A percentile compares a stretch with the other conserved stretches of the same genome.
phyloP scores from a whole-genome alignment of 2,888 invertebrate species.

The Drosophila hamatofila region DNA sequence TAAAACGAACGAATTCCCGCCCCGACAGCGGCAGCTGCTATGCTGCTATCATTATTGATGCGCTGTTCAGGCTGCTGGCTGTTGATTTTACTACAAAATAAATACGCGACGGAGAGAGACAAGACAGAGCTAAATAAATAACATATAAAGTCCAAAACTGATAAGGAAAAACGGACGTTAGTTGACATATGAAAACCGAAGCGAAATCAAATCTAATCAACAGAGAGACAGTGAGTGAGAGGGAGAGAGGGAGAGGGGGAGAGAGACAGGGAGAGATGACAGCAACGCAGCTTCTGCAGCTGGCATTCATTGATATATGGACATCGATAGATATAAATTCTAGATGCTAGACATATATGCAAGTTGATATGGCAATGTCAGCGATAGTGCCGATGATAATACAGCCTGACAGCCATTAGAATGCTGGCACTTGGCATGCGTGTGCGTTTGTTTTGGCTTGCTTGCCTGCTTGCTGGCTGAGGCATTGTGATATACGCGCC shows the following conservation, averaged over 20 bases:
- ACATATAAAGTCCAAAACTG: conserved; percentile 73
- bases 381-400: conserved; percentile 59
- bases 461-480: neutral
- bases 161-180: conserved; percentile 62
- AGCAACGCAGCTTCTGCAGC: conserved; percentile 11
- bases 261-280: neutral
- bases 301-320: conserved; percentile 69
- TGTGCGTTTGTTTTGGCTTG: conserved; percentile 48
- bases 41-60: conserved; percentile 40
- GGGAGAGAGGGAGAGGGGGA: conserved; percentile 27
- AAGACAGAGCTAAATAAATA: conserved; percentile 62
- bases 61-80: conserved; percentile 34
- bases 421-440: conserved; percentile 51
- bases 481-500: conserved; percentile 67
- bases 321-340: conserved; percentile 18
- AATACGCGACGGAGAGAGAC: conserved; percentile 51
- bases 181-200: conserved; percentile 45
- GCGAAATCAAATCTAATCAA: conserved; percentile 67
- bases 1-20: conserved; percentile 3
- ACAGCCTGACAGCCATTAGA: conserved; percentile 64
- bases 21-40: conserved; percentile 15
- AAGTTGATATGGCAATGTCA: conserved; percentile 46
- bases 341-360: conserved; percentile 30
- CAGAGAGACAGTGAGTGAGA: conserved; percentile 31
- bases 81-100: conserved; percentile 71